phyloP scores from a whole-genome alignment of 2,888 invertebrate genomes.

The Drosophila recens region DNA sequence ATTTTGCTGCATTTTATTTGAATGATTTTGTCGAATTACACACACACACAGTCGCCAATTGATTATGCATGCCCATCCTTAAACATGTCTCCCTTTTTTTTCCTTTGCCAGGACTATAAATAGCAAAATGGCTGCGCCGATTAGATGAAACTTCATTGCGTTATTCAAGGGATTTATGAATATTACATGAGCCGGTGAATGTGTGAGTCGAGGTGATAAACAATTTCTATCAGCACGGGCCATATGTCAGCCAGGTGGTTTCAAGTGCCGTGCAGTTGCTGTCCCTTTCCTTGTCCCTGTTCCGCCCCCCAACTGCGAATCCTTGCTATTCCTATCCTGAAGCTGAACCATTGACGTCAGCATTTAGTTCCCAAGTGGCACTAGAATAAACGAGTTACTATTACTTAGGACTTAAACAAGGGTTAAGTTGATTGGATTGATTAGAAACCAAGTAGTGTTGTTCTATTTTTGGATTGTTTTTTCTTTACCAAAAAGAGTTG shows the following conservation, averaged over 20 bases:
- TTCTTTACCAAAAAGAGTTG: not conserved
- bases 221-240: slow-evolving; percentile 64
- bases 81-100: not conserved
- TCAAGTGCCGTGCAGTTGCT: slow-evolving; percentile 36
- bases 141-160: slow-evolving; percentile 57
- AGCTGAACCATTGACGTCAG: slow-evolving; percentile 46
- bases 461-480: not conserved
- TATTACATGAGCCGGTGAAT: slow-evolving; percentile 65
- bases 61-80: slow-evolving; percentile 66
- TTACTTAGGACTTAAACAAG: slow-evolving; percentile 6
- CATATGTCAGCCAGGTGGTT: slow-evolving; percentile 63
- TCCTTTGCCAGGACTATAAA: slow-evolving; percentile 50
- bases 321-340: slow-evolving; percentile 1
- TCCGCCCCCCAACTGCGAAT: not conserved
- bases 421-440: slow-evolving; percentile 7
- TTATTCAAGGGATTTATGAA: slow-evolving; percentile 60
- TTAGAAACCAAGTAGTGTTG: not conserved
- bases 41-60: slow-evolving; percentile 56
- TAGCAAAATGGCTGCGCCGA: slow-evolving; percentile 47
- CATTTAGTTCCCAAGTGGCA: slow-evolving; percentile 2
- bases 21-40: slow-evolving; percentile 60
- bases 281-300: not conserved
- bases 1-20: slow-evolving; percentile 61
- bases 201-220: slow-evolving; percentile 57
- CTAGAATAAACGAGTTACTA: not conserved